These are phyloP conservation scores for Nebria ingens DNA, from an alignment of 1,140 invertebrate species.

Conservation along the genomic window DNA sequence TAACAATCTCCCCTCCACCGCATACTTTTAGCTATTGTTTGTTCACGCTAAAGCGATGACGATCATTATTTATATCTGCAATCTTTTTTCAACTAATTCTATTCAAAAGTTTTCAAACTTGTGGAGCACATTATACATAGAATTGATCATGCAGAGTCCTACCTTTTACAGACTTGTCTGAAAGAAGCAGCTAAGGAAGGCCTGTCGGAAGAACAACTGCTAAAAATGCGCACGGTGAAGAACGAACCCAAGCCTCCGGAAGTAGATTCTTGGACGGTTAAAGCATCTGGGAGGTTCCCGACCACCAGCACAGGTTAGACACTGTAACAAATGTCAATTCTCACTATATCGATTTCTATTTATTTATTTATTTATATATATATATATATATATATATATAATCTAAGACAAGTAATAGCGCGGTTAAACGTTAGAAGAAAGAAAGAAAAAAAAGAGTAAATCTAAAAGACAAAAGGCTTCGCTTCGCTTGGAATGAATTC, in stretches of 20 bases:
- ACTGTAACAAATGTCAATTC: not conserved
- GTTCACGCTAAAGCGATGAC: too few relatives aligned
- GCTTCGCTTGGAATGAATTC: not conserved
- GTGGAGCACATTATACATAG: too few relatives aligned
- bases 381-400: constrained; percentile 16
- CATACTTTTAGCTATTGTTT: too few relatives aligned
- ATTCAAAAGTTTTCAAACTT: too few relatives aligned
- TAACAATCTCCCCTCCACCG: too few relatives aligned
- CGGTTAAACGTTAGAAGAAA: too few relatives aligned
- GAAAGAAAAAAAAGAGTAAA: constrained; percentile 11
- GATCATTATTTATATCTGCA: too few relatives aligned
- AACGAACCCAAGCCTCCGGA: constrained; percentile 12
- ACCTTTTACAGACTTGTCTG: constrained; percentile 15
- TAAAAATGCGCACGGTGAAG: constrained; percentile 6
- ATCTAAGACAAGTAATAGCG: too few relatives aligned
- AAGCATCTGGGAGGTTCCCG: constrained; percentile 12
- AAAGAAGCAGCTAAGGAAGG: constrained; percentile 13
- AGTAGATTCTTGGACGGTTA: constrained; percentile 5
- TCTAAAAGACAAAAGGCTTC: not conserved
- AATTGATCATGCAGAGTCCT: too few relatives aligned
- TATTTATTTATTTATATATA: constrained; percentile 17
- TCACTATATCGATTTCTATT: constrained; percentile 14
- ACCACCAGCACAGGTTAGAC: constrained; percentile 18
- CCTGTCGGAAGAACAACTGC: constrained; percentile 15
- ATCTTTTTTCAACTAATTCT: too few relatives aligned